phyloP scores from a whole-genome alignment of 2,888 invertebrate species.

The Bugula neritina region DNA sequence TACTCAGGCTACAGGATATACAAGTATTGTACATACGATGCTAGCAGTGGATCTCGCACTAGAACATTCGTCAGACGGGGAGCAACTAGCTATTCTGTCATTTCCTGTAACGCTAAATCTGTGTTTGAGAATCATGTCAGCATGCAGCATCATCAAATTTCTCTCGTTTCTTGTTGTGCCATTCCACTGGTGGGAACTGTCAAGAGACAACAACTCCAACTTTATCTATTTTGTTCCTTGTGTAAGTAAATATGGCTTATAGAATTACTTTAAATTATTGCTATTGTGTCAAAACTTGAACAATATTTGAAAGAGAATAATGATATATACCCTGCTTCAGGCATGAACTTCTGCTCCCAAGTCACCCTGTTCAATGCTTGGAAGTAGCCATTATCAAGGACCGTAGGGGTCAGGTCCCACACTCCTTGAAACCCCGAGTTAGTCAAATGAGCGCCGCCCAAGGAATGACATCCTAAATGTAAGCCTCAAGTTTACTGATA shows the following conservation, averaged over 20 bases:
- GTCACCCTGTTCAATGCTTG: background rate
- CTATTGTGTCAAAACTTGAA: too few relatives aligned
- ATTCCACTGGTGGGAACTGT: conserved; percentile 6
- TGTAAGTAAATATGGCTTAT: background rate
- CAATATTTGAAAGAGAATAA: too few relatives aligned
- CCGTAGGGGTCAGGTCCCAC: conserved; percentile 10
- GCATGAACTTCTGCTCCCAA: conserved; percentile 9
- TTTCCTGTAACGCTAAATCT: background rate
- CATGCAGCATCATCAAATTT: conserved; percentile 14
- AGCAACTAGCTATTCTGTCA: background rate
- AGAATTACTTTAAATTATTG: background rate
- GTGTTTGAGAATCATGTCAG: conserved; percentile 12
- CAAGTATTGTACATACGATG: background rate
- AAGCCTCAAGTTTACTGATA: too few relatives aligned
- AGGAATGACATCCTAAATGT: conserved; percentile 8
- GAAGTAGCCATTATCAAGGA: conserved; percentile 16
- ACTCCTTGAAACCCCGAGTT: background rate
- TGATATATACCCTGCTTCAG: background rate
- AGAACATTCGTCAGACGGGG: background rate
- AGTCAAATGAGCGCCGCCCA: background rate
- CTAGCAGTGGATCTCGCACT: background rate
- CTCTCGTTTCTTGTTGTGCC: background rate
- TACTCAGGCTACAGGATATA: too few relatives aligned
- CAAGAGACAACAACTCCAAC: background rate
- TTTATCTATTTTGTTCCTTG: background rate